phyloP scores from a whole-genome alignment of 1,140 invertebrate genomes.

The Frieseomelitta varia region DNA sequence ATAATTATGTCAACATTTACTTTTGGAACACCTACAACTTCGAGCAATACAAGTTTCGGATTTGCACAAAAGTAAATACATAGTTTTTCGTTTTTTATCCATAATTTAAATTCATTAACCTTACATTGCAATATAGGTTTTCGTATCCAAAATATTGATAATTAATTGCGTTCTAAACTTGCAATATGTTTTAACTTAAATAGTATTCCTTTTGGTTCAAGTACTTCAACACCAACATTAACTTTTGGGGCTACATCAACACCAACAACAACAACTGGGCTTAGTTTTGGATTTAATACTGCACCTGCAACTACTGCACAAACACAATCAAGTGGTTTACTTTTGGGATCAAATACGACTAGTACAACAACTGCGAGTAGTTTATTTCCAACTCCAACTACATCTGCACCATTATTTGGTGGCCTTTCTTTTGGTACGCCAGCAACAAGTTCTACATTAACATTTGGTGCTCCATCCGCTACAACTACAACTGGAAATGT shows the following conservation, averaged over 20 bases:
- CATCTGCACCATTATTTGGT: slow-evolving; percentile 52
- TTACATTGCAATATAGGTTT: not conserved
- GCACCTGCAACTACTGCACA: slow-evolving; percentile 50
- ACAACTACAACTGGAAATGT: slow-evolving; percentile 67
- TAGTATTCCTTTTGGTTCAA: slow-evolving; percentile 63
- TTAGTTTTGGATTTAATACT: slow-evolving; percentile 72
- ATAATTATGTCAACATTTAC: slow-evolving; percentile 59
- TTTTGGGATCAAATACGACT: slow-evolving; percentile 57
- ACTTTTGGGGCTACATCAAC: slow-evolving; percentile 58
- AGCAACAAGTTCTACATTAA: slow-evolving; percentile 56
- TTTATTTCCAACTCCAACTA: slow-evolving; percentile 63
- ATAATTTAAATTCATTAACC: not conserved
- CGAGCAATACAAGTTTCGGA: slow-evolving; percentile 66
- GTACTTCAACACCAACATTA: slow-evolving; percentile 52
- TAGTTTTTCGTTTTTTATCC: not conserved
- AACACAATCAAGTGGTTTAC: slow-evolving; percentile 27
- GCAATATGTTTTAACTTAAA: slow-evolving; percentile 61
- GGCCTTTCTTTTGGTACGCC: slow-evolving; percentile 67
- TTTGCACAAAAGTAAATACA: slow-evolving; percentile 71
- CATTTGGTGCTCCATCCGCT: slow-evolving; percentile 72
- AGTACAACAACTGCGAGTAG: slow-evolving; percentile 57
- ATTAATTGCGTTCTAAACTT: slow-evolving; percentile 48
- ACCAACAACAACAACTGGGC: slow-evolving; percentile 53
- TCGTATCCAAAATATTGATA: not conserved
- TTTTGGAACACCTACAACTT: slow-evolving; percentile 72